Evolutionary conservation across 2,797 vertebrate genomes (phyloP), one percentile per base, ranked within the genome.

Genomic region (Rallus crepitans): DNA sequence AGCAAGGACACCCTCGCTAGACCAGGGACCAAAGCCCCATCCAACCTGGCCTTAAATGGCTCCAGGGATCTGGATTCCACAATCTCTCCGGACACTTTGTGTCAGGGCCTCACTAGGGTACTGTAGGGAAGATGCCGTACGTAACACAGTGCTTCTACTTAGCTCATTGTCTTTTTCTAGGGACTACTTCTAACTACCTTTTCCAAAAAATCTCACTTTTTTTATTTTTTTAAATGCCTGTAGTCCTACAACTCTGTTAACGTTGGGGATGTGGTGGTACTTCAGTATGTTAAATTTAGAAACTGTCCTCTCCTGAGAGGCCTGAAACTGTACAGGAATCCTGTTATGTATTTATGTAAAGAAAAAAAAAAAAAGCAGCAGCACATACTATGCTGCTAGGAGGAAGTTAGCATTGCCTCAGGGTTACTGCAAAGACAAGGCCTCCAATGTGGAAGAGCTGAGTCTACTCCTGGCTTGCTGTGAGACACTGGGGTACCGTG

Each of bases 111-210:
- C 42, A 19, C 42, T 45, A 45, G 42, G 42, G 42, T 19, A 19
- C 42, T 45, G 15, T 9, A 40, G 69, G 61, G 65, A 71, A 68
- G 42, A 21, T 30, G 18, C 61, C 64, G 42, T 57, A 23, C 33
- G 52, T 40, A 80, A 45, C 15, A 56, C 25, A 15, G 33, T 76
- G 37, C 21, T 94, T 82, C 76, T 77, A 56, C 23, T 69, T 68
- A 45, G 21, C 71, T 95, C 69, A 28, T 24, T 15, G 85, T 63
- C 78, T 90, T 97, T 76, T 72, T 69, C 39, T 33, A 35, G 59
- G 30, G 37, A 50, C 3, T 60, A n/a, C 21, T 39, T 87, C 24
- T 30, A 60, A 45, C 25, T 85, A 5, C 9, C 11, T 92, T 77
- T 72, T 82, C 56, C 57, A 96, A 63, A 21, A 31, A 19, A 18